These are phyloP conservation scores for Furnarius figulus DNA, from an alignment of 2,113 vertebrate species.

Conservation along the genomic window DNA sequence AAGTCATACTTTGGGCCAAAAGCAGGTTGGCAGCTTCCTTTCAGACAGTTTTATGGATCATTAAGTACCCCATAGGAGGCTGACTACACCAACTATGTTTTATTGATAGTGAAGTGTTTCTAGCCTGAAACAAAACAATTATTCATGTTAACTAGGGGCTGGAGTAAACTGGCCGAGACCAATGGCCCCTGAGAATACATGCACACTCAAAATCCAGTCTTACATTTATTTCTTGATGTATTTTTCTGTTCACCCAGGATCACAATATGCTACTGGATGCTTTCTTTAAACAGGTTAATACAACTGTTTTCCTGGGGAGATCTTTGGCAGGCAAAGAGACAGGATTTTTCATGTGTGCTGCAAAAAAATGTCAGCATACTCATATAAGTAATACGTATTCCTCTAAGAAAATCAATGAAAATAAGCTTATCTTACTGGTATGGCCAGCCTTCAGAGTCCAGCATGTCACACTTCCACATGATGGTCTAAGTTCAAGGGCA, in stretches of 20 bases:
- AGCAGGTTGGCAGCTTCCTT: slow-evolving; percentile 27
- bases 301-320: slow-evolving; percentile 7
- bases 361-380: not conserved
- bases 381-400: not conserved
- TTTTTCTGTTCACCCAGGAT: not conserved
- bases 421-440: not conserved
- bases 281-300: not conserved
- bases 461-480: not conserved
- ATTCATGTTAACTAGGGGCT: slow-evolving; percentile 32
- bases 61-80: slow-evolving; percentile 39
- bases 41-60: slow-evolving; percentile 49
- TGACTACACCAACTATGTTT: not conserved
- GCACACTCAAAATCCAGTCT: not conserved
- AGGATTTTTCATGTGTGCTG: not conserved
- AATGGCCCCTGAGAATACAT: not conserved
- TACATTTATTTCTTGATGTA: not conserved
- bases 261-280: not conserved
- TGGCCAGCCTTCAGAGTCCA: not conserved
- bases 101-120: not conserved
- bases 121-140: slow-evolving; percentile 33
- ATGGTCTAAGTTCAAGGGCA: not conserved
- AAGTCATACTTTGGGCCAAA: slow-evolving; percentile 20
- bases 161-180: not conserved
- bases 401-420: slow-evolving; percentile 7
- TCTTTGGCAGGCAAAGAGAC: not conserved